Percentiles rank a stretch among this genome's conserved stretches.
Conservation (phyloP, 2,113 vertebrate genomes). For the Anolis carolinensis region DNA sequence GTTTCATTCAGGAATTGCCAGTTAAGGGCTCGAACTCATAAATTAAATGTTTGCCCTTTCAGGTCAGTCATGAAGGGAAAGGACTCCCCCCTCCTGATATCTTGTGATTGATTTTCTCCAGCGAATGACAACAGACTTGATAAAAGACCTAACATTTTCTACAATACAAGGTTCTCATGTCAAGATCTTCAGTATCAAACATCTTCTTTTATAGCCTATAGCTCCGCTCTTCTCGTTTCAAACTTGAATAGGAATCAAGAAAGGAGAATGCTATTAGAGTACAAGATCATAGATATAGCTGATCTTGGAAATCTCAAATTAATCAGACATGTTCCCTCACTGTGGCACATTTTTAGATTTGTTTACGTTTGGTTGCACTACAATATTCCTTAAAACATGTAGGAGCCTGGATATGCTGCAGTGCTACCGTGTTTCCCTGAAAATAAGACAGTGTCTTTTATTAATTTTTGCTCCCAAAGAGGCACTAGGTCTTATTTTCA, state of each 20-base stretch:
- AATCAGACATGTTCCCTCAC: neutral
- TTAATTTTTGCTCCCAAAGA: too few relatives aligned
- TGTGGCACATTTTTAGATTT: constrained; percentile 16
- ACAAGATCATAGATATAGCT: constrained; percentile 45
- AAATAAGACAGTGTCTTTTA: too few relatives aligned
- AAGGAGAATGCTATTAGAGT: neutral
- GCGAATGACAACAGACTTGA: neutral
- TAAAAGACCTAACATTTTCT: neutral
- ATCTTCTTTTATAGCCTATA: constrained; percentile 57
- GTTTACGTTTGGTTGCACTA: constrained; percentile 6
- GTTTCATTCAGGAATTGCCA: neutral
- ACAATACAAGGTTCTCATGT: constrained; percentile 4
- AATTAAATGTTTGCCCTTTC: constrained; percentile 17
- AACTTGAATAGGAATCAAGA: constrained; percentile 45
- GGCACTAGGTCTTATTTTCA: too few relatives aligned
- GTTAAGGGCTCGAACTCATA: neutral
- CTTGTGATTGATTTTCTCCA: rapidly evolving
- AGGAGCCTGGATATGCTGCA: constrained; percentile 14
- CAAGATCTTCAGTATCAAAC: constrained; percentile 18
- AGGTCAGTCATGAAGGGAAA: neutral
- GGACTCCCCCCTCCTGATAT: neutral
- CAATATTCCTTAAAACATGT: constrained; percentile 5
- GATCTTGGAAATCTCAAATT: constrained; percentile 36
- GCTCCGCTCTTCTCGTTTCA: constrained; percentile 55
- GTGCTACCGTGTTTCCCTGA: too few relatives aligned